Conservation (phyloP, 2,113 vertebrate genomes). For the Seriola dumerili region DNA sequence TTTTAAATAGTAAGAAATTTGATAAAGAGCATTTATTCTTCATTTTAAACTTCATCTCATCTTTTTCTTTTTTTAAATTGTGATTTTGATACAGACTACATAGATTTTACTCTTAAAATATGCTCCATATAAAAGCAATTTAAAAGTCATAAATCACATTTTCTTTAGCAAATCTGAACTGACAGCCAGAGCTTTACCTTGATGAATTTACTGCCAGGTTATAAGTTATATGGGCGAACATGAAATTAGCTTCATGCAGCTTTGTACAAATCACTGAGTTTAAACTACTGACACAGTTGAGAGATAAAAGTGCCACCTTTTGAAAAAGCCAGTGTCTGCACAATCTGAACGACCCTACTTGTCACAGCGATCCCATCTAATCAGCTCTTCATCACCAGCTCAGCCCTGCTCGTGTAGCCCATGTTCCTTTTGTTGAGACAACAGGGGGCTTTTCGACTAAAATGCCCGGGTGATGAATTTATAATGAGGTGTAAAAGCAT, state of each 20-base stretch:
- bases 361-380: constrained; percentile 47
- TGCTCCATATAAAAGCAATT: constrained; percentile 31
- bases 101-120: constrained; percentile 15
- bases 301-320: constrained; percentile 36
- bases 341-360: constrained; percentile 45
- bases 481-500: constrained; percentile 40
- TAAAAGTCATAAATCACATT: constrained; percentile 34
- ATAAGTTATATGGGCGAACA: constrained; percentile 33
- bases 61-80: background rate
- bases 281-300: constrained; percentile 28
- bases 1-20: background rate
- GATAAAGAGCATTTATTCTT: background rate
- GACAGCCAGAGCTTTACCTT: constrained; percentile 31
- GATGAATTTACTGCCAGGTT: constrained; percentile 46
- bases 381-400: constrained; percentile 40
- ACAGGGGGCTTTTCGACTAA: constrained; percentile 40
- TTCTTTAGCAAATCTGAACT: constrained; percentile 35
- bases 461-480: constrained; percentile 36
- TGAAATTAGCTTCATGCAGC: constrained; percentile 37
- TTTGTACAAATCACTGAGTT: constrained; percentile 37
- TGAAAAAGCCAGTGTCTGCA: constrained; percentile 41
- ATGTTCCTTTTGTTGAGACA: constrained; percentile 30
- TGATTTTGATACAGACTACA: background rate
- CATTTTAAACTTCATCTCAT: constrained; percentile 7
- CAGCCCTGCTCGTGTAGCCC: constrained; percentile 13